A percentile compares a stretch with the other conserved stretches of the same genome.
These are phyloP conservation scores for Mastomys natalensis DNA, from an alignment of 2,113 vertebrate genomes.

Conservation along the genomic window DNA sequence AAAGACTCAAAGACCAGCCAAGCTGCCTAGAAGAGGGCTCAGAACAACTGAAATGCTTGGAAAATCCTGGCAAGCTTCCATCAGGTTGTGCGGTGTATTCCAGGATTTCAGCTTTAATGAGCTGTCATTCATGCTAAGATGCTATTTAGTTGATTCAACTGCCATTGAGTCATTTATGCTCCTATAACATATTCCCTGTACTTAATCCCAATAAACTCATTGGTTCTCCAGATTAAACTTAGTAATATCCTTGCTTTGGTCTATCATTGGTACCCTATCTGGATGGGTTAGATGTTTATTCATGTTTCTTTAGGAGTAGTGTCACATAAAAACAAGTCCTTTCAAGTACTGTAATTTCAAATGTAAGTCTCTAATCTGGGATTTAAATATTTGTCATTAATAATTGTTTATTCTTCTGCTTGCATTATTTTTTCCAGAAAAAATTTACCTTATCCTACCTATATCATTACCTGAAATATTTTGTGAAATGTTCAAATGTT, in stretches of 20 bases:
- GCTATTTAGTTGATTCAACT: background rate
- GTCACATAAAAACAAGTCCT: background rate
- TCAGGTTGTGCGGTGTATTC: background rate
- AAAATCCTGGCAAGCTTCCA: background rate
- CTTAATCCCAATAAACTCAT: background rate
- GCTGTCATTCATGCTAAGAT: background rate
- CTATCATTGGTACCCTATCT: background rate
- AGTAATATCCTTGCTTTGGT: background rate
- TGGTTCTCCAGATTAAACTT: background rate
- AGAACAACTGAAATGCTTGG: background rate
- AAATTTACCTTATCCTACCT: background rate
- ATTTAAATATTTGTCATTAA: background rate
- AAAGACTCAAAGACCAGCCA: background rate
- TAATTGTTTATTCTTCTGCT: constrained; percentile 41
- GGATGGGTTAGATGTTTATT: background rate
- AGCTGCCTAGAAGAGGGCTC: background rate
- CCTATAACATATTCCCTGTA: background rate
- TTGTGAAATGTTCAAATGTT: background rate
- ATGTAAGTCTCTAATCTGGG: background rate
- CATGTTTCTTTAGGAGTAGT: background rate
- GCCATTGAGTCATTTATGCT: background rate
- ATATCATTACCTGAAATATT: background rate
- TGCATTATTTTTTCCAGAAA: constrained; percentile 20
- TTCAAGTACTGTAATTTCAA: background rate
- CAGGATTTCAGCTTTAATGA: background rate